Percentiles rank a stretch among this genome's conserved stretches.
Conservation (phyloP, 2,888 invertebrate genomes). For the Steinernema hermaphroditum region DNA sequence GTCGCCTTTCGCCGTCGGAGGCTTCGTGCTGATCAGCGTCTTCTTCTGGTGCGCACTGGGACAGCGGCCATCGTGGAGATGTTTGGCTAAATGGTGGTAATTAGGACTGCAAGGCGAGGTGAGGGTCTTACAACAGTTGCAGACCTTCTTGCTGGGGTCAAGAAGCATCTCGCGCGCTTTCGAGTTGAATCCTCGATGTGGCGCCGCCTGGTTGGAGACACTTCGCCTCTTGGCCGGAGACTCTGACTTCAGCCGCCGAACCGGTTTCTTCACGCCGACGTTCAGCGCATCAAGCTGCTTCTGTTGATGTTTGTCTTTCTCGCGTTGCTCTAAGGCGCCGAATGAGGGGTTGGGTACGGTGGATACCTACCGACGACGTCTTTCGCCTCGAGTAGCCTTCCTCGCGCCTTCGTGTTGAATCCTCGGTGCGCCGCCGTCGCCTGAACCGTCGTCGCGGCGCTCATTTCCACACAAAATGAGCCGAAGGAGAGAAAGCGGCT, state of each 20-base stretch:
- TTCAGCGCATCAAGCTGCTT: no score
- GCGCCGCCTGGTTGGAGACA: no score
- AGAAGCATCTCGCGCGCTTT: slow-evolving; percentile 26
- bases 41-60: slow-evolving; percentile 8
- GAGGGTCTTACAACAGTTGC: slow-evolving; percentile 17
- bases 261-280: no score
- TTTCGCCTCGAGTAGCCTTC: slow-evolving; percentile 8
- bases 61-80: neutral
- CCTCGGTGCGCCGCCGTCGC: slow-evolving; percentile 2
- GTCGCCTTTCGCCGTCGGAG: neutral
- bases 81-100: neutral
- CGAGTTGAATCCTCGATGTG: no score
- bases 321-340: no score
- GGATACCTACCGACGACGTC: neutral
- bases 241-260: no score
- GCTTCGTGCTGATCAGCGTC: slow-evolving; percentile 14
- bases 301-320: no score
- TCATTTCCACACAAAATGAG: neutral
- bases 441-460: neutral
- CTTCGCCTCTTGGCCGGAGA: no score
- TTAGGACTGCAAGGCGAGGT: neutral
- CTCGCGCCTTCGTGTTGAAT: slow-evolving; percentile 20
- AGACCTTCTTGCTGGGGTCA: neutral
- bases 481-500: neutral
- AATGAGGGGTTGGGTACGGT: no score